Conservation (phyloP, 1,140 invertebrate genomes). For the Heliconius melpomene region DNA sequence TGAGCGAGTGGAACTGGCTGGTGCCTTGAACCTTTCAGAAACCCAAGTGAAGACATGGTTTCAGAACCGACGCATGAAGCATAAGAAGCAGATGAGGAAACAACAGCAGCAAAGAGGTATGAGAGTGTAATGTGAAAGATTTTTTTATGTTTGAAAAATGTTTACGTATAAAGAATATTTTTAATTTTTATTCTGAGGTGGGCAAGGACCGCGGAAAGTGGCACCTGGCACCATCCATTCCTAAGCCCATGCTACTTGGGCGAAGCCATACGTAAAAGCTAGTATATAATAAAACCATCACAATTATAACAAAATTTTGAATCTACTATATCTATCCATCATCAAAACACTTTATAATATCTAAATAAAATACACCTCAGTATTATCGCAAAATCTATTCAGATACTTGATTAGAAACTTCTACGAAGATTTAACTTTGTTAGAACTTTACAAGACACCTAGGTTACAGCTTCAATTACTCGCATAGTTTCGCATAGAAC, state of each 20-base stretch:
- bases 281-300: too few relatives aligned
- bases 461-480: slow-evolving; percentile 5
- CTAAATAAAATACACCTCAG: background rate
- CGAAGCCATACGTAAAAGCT: too few relatives aligned
- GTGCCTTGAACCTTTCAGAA: slow-evolving; percentile 95
- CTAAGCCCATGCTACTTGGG: too few relatives aligned
- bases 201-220: too few relatives aligned
- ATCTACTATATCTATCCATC: background rate
- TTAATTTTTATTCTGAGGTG: background rate
- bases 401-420: background rate
- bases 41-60: slow-evolving; percentile 99
- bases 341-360: background rate
- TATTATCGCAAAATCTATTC: background rate
- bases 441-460: slow-evolving; percentile 4
- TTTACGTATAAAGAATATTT: too few relatives aligned
- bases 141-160: too few relatives aligned
- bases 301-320: too few relatives aligned
- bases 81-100: slow-evolving; percentile 94
- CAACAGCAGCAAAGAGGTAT: slow-evolving; percentile 74
- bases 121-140: background rate
- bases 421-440: background rate
- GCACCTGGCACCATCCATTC: too few relatives aligned
- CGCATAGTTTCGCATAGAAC: slow-evolving; percentile 19
- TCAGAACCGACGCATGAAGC: slow-evolving; percentile 98
- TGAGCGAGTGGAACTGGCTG: slow-evolving; percentile 96